Percentiles rank a stretch among this genome's conserved stretches.
phyloP scores from a whole-genome alignment of 2,888 invertebrate species.

The Odontomyia ornata region DNA sequence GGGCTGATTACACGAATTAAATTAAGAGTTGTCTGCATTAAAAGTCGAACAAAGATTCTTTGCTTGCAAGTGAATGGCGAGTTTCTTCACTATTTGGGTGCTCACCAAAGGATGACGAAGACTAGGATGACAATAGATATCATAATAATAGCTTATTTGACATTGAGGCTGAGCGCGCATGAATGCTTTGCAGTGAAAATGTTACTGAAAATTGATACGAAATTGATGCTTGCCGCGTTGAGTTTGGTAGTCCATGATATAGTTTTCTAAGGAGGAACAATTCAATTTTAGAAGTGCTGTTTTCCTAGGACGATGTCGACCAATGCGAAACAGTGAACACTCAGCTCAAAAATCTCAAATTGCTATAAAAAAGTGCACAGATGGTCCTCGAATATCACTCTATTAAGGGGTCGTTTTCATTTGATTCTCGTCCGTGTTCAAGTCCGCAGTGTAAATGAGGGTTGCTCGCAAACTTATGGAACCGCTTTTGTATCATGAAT shows the following conservation, averaged over 20 bases:
- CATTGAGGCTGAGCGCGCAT: neutral
- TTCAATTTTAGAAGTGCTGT: too few relatives aligned
- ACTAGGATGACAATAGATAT: conserved; percentile 22
- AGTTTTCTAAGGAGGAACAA: too few relatives aligned
- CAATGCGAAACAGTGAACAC: conserved; percentile 1
- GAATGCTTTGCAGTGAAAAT: too few relatives aligned
- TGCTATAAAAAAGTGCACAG: conserved; percentile 54
- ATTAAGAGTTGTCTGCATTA: conserved; percentile 37
- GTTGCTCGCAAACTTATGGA: conserved; percentile 40
- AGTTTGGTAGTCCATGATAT: too few relatives aligned
- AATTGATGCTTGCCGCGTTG: too few relatives aligned
- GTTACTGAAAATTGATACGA: too few relatives aligned
- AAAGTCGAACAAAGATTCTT: neutral
- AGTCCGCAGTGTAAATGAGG: conserved; percentile 23
- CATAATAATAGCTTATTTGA: conserved; percentile 37
- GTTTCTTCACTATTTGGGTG: neutral
- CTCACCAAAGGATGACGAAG: conserved; percentile 2
- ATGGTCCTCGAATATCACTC: conserved; percentile 54
- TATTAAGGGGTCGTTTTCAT: conserved; percentile 63
- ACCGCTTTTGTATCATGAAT: conserved; percentile 45
- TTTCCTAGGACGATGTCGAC: too few relatives aligned
- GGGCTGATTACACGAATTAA: conserved; percentile 48
- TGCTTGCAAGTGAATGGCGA: neutral
- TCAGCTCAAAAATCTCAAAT: conserved; percentile 14
- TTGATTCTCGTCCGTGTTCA: conserved; percentile 54